Base-by-base conservation (phyloP, 1,140 invertebrate species). In the Bombus picipes region DNA sequence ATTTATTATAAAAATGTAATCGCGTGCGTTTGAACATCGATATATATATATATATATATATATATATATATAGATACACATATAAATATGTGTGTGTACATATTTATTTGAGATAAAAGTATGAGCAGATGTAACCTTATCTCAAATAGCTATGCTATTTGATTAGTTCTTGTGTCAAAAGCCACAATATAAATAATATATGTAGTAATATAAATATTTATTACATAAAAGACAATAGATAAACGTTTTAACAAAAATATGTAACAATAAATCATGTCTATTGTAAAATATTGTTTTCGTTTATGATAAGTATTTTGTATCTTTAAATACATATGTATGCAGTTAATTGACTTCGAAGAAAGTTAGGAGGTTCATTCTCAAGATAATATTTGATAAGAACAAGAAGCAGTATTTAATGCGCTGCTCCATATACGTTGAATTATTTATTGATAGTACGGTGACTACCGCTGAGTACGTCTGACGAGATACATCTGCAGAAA, bases 401-500 rank as follows among this genome's bases (percentile, higher is more conserved):
- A 41, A 59, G 6, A 22, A 34, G 13, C 13, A 22, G 15, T 74
- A 82, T 82, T 62, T 82, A 82, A 82, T 2, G 22, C 12, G 2
- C 18, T 37, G 43, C 34, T 59, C 0, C n/a, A n/a, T n/a, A 41
- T 22, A 47, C 18, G 18, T 65, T 0, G 8, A 28, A 25, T 13
- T 39, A 78, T 15, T 85, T 53, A 22, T 9, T 25, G 2, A 41
- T 2, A 15, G 8, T 39, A 39, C 4, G 18, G n/a, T 72, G 22
- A 53, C 0, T 8, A 8, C 0, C 2, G 5, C 6, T 53, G 18
- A 8, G 5, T 22, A 8, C 47, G 18, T 53, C 47, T 53, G 18
- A n/a, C 68, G 9, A 28, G 0, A 39, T 53, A 39, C 4, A n/a
- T 32, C n/a, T 22, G 43, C 18, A 18, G 89, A 72, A 32, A 89